Conservation (phyloP, 2,888 invertebrate species). For the Anaspis maculata region DNA sequence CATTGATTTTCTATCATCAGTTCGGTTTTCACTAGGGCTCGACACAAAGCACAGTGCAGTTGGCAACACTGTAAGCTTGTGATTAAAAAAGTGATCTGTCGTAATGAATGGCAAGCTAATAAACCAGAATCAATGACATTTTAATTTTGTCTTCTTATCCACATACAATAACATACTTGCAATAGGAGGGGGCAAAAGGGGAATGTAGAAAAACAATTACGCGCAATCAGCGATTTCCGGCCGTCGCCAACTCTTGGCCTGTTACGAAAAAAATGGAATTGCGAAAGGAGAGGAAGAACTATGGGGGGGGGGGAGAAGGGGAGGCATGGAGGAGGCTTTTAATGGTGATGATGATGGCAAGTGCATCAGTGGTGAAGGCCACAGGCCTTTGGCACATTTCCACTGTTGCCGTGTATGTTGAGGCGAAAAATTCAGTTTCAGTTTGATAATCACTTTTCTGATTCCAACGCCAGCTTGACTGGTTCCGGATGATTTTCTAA, state of each 20-base stretch:
- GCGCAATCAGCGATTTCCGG: constrained; percentile 27
- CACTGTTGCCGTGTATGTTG: no score
- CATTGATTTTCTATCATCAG: no score
- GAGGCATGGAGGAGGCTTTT: not conserved
- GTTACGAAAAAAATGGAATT: constrained; percentile 12
- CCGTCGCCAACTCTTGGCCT: constrained; percentile 16
- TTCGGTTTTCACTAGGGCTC: no score
- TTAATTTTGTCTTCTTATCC: constrained; percentile 10
- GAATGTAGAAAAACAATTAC: constrained; percentile 1
- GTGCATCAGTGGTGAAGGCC: constrained; percentile 28
- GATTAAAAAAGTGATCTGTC: no score
- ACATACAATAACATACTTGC: not conserved
- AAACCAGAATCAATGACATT: constrained; percentile 8
- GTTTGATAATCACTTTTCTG: no score
- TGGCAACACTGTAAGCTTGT: no score
- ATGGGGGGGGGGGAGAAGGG: not conserved
- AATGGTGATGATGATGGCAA: constrained; percentile 17
- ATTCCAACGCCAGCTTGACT: no score
- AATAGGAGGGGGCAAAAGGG: not conserved
- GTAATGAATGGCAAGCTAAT: not conserved
- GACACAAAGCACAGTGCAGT: no score
- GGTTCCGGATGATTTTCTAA: no score
- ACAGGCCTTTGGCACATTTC: no score
- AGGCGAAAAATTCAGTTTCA: no score
- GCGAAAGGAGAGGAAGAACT: not conserved